Percentiles rank a stretch among this genome's conserved stretches.
Evolutionary conservation across 2,113 vertebrate species (phyloP).

Genomic region (Eidolon helvum): DNA sequence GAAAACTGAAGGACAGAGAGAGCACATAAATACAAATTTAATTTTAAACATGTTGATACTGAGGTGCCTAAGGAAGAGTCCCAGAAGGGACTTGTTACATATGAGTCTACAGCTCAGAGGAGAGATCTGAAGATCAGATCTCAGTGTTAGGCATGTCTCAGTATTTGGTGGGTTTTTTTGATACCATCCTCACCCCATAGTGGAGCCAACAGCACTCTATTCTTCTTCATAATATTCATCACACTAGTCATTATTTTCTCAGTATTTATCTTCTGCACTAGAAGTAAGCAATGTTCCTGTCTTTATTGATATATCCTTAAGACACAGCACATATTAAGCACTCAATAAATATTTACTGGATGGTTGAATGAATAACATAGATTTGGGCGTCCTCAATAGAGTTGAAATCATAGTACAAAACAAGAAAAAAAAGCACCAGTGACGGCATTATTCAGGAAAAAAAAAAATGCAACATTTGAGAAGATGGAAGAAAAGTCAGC

Average conservation of each 20-base stretch:
- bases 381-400: background rate
- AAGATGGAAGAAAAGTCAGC: background rate
- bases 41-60: background rate
- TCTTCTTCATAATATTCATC: background rate
- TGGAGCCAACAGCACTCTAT: background rate
- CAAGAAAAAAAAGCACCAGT: background rate
- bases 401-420: background rate
- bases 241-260: background rate
- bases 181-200: background rate
- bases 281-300: background rate
- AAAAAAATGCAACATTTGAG: background rate
- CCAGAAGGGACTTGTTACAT: background rate
- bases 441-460: background rate
- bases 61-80: background rate
- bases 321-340: background rate
- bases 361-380: background rate
- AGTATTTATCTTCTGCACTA: background rate
- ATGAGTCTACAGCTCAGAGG: background rate
- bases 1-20: background rate
- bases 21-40: background rate
- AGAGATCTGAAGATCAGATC: background rate
- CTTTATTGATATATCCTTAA: background rate
- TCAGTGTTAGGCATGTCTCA: background rate
- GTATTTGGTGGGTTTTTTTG: background rate
- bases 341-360: background rate